Percentiles rank a stretch among this genome's conserved stretches.
Evolutionary conservation across 2,888 invertebrate species (phyloP).

Genomic region (Coenonympha arcania): DNA sequence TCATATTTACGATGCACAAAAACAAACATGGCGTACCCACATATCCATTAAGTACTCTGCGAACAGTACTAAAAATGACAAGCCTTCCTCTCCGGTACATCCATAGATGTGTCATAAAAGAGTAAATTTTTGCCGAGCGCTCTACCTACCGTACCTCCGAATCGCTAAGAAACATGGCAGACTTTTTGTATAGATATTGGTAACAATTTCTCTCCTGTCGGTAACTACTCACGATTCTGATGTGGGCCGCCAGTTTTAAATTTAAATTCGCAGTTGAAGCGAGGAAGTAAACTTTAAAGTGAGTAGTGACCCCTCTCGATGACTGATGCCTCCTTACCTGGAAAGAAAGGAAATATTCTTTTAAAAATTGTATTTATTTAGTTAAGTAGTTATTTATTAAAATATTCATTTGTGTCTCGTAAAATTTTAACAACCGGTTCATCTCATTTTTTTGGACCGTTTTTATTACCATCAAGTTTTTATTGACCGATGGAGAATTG

Average conservation of each 20-base stretch:
- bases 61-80: too few relatives aligned
- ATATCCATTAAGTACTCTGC: slow-evolving; percentile 39
- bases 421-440: slow-evolving; percentile 5
- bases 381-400: slow-evolving; percentile 4
- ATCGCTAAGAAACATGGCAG: too few relatives aligned
- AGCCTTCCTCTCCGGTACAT: too few relatives aligned
- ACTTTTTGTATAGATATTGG: too few relatives aligned
- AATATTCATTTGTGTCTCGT: slow-evolving; percentile 6
- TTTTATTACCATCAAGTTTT: background rate
- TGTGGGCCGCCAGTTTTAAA: slow-evolving; percentile 24
- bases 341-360: slow-evolving; percentile 19
- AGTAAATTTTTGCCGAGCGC: too few relatives aligned
- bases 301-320: slow-evolving; percentile 9
- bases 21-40: slow-evolving; percentile 40
- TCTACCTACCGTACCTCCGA: too few relatives aligned
- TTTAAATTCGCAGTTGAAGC: slow-evolving; percentile 42
- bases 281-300: slow-evolving; percentile 17
- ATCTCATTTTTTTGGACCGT: slow-evolving; percentile 1
- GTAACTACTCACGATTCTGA: too few relatives aligned
- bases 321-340: slow-evolving; percentile 33
- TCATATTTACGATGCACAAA: slow-evolving; percentile 44
- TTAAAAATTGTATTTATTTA: slow-evolving; percentile 7
- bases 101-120: too few relatives aligned
- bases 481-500: background rate
- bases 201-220: too few relatives aligned